Conservation (phyloP, 2,888 invertebrate genomes). For the Eupithecia vulgata region DNA sequence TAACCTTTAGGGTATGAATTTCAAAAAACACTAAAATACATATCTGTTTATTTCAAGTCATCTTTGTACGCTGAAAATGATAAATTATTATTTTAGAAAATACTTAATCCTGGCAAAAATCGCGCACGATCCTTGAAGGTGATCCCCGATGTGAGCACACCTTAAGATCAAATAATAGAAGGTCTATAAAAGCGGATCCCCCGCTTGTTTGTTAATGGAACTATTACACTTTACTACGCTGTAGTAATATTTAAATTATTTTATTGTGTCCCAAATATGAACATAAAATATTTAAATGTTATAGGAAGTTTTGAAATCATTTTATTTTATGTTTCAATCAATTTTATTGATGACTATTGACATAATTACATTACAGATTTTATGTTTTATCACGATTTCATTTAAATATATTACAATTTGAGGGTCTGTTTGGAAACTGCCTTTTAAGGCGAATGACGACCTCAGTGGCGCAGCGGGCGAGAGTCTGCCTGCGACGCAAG, state of each 20-base stretch:
- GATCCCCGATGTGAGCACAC: background rate
- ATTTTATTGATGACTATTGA: conserved; percentile 19
- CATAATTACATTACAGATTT: conserved; percentile 11
- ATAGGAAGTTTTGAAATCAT: conserved; percentile 13
- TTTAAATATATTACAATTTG: conserved; percentile 3
- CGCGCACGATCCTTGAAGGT: background rate
- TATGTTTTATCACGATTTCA: conserved; percentile 5
- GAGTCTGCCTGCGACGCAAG: no score
- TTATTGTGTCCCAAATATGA: conserved; percentile 25
- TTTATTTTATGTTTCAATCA: conserved; percentile 29
- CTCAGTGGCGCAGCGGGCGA: no score
- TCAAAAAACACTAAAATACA: no score
- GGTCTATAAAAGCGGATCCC: conserved; percentile 36
- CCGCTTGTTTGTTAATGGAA: conserved; percentile 35
- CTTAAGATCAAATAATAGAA: conserved; percentile 33
- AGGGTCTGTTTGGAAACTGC: background rate
- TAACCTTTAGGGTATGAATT: no score
- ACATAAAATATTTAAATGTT: conserved; percentile 24
- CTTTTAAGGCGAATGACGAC: no score
- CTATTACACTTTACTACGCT: conserved; percentile 17
- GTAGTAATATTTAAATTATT: conserved; percentile 23
- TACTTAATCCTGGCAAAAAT: background rate
- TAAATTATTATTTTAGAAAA: background rate
- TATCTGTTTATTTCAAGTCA: no score
- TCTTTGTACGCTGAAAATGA: no score